Conservation (phyloP, 2,797 vertebrate genomes). For the Myotis pilosus region DNA sequence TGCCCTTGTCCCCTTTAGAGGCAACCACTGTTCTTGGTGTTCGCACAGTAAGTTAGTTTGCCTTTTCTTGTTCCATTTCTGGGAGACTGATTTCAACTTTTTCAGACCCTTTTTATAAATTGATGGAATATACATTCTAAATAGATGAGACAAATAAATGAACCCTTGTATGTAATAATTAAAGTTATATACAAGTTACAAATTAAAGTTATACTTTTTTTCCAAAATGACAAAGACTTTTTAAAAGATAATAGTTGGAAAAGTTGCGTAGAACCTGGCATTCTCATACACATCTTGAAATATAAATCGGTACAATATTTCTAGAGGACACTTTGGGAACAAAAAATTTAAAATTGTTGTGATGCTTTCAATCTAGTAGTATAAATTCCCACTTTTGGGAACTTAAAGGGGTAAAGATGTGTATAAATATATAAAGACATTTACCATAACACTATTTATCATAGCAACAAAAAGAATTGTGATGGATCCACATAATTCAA, state of each 20-base stretch:
- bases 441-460: neutral
- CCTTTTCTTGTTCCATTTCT: neutral
- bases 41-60: neutral
- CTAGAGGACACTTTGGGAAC: neutral
- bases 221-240: neutral
- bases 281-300: neutral
- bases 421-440: neutral
- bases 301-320: constrained; percentile 10
- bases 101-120: neutral
- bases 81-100: neutral
- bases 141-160: constrained; percentile 2
- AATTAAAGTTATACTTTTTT: constrained; percentile 10
- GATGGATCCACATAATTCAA: neutral
- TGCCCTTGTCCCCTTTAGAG: neutral
- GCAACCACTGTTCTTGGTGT: neutral
- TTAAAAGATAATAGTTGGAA: constrained; percentile 3
- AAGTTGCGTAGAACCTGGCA: neutral
- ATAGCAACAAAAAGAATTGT: constrained; percentile 14
- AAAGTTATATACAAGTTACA: constrained; percentile 6
- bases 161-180: neutral
- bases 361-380: constrained; percentile 37
- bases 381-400: constrained; percentile 38
- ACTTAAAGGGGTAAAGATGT: constrained; percentile 3
- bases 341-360: constrained; percentile 33
- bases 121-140: neutral